Conservation (phyloP, 2,113 vertebrate genomes). For the Elaphurus davidianus region DNA sequence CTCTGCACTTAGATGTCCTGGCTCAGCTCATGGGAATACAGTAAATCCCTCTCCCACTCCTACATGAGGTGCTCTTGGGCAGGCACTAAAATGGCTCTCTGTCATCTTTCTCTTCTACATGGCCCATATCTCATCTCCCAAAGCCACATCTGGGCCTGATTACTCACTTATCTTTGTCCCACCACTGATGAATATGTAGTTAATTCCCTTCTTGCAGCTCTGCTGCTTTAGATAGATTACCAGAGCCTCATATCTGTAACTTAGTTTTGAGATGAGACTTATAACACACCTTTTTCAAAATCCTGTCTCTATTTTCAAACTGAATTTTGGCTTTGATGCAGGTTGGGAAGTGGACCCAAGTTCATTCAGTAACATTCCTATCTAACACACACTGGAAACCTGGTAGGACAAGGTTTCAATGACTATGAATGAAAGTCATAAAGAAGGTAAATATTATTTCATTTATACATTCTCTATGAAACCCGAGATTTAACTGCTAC, state of each 20-base stretch:
- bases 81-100: background rate
- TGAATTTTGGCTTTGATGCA: background rate
- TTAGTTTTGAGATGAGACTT: background rate
- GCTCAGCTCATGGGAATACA: background rate
- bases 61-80: background rate
- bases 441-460: background rate
- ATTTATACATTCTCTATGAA: background rate
- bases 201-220: background rate
- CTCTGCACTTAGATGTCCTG: background rate
- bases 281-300: background rate
- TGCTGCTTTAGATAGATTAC: background rate
- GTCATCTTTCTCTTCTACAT: background rate
- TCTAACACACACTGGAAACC: background rate
- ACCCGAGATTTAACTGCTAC: background rate
- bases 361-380: background rate
- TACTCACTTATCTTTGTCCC: background rate
- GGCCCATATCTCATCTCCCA: background rate
- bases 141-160: background rate
- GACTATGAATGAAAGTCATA: background rate
- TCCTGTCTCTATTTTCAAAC: background rate
- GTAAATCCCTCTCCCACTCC: background rate
- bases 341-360: background rate
- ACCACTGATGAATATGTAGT: background rate
- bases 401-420: background rate
- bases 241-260: background rate